Evolutionary conservation across 1,140 invertebrate genomes (phyloP).

Genomic region (Leptinotarsa defecta): DNA sequence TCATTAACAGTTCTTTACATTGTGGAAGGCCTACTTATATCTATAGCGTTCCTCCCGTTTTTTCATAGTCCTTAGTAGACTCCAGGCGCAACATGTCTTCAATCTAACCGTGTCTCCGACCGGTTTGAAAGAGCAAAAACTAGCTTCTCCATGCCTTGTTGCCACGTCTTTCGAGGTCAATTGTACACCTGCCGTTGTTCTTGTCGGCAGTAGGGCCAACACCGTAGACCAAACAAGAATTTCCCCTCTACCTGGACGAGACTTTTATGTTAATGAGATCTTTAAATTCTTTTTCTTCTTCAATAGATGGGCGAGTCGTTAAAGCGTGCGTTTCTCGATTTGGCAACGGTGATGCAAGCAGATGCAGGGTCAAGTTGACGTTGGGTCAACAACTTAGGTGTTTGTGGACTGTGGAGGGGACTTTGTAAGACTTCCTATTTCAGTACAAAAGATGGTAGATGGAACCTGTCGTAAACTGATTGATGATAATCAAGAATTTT

Average conservation of each 20-base stretch:
- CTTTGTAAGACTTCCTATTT: not conserved
- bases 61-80: not conserved
- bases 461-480: too few relatives aligned
- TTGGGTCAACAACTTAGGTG: slow-evolving; percentile 22
- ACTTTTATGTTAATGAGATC: slow-evolving; percentile 18
- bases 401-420: not conserved
- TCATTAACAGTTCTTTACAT: not conserved
- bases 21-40: not conserved
- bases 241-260: not conserved
- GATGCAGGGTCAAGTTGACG: slow-evolving; percentile 18
- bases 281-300: slow-evolving; percentile 19
- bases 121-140: slow-evolving; percentile 24
- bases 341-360: slow-evolving; percentile 23
- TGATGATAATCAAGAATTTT: too few relatives aligned
- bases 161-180: slow-evolving; percentile 22
- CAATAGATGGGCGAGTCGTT: not conserved
- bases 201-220: not conserved
- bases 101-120: slow-evolving; percentile 24
- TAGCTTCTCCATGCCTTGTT: slow-evolving; percentile 13
- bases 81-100: slow-evolving; percentile 19
- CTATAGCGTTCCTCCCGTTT: not conserved
- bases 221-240: slow-evolving; percentile 7
- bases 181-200: slow-evolving; percentile 21
- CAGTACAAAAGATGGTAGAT: too few relatives aligned
- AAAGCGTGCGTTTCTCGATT: not conserved